Base-by-base conservation (phyloP, 2,797 vertebrate genomes). In the Epinephelus awoara region DNA sequence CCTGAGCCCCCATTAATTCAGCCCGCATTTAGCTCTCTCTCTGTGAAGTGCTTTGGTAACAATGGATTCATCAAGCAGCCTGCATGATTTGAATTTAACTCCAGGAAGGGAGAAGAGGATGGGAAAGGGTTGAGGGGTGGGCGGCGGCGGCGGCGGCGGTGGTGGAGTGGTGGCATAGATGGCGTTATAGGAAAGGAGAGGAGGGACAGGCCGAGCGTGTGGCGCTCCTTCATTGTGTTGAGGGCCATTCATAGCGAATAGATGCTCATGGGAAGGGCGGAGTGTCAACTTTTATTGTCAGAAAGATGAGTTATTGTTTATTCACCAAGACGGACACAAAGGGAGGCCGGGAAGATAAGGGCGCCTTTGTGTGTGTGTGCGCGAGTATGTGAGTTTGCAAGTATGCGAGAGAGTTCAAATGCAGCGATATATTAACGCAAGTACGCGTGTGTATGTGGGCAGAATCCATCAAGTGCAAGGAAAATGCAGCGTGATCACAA, bases 291-390 rank as follows among this genome's bases (percentile, higher is more conserved):
- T 91, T 84, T 86, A 91, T 68, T 83, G 80, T 89, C 75, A 85
- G 85, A 88, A 85, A 85, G 81, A 89, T 83, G 81, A 92, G 76
- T 88, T 90, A 91, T 92, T 93, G 91, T 94, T 88, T 86, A 89
- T 89, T 93, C 87, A 88, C 83, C 71, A 79, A 74, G 68, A 75
- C 56, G 67, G 73, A 86, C 84, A 85, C 72, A 88, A 85, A 86
- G 71, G 82, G 67, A 79, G 77, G 67, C 71, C 57, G 75, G 57
- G 63, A 80, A 64, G 34, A 87, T 69, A 87, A 82, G 23, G 55
- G 18, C 1, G 63, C 51, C 62, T 76, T 88, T 89, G 88, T 89
- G 61, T 54, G 54, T 49, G 64, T 14, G 46, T 3, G 8, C 52
- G 38, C 8, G 8, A 21, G 66, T 49, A n/a, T 50, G 17, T 29